Percentiles rank a stretch among this genome's conserved stretches.
Conservation (phyloP, 2,888 invertebrate genomes). For the Aporophyla nigra region DNA sequence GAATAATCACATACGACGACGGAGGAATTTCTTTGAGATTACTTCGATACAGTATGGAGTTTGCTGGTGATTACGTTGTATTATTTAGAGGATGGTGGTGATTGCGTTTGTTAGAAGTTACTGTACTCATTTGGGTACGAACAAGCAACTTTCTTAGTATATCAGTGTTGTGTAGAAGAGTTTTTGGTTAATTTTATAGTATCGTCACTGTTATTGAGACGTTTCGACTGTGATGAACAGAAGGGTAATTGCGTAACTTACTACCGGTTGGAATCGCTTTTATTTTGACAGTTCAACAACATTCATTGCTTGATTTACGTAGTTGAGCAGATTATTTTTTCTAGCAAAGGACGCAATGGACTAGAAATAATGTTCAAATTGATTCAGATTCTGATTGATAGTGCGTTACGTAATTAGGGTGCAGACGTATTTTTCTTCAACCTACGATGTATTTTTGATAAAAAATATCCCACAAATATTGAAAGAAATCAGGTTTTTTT, state of each 20-base stretch:
- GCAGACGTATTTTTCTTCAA: neutral
- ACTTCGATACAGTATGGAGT: slow-evolving; percentile 51
- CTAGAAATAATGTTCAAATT: too few species aligned
- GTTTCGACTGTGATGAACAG: neutral
- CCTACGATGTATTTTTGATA: neutral
- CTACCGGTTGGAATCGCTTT: too few species aligned
- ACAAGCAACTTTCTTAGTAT: neutral
- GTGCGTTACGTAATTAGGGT: too few species aligned
- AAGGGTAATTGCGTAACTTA: too few species aligned
- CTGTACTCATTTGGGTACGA: neutral
- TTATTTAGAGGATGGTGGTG: slow-evolving; percentile 12
- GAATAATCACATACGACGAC: slow-evolving; percentile 64
- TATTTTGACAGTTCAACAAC: too few species aligned
- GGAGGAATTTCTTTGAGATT: slow-evolving; percentile 65
- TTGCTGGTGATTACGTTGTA: slow-evolving; percentile 32
- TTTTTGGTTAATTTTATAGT: neutral
- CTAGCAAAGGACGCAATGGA: too few species aligned
- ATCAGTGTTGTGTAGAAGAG: neutral
- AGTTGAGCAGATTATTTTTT: too few species aligned
- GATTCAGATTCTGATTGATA: too few species aligned
- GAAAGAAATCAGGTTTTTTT: neutral
- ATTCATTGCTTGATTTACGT: too few species aligned
- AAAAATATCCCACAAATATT: neutral
- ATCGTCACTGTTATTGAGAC: neutral
- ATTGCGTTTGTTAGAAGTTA: neutral